Conservation (phyloP, 2,888 invertebrate species). For the Gari tellinella region DNA sequence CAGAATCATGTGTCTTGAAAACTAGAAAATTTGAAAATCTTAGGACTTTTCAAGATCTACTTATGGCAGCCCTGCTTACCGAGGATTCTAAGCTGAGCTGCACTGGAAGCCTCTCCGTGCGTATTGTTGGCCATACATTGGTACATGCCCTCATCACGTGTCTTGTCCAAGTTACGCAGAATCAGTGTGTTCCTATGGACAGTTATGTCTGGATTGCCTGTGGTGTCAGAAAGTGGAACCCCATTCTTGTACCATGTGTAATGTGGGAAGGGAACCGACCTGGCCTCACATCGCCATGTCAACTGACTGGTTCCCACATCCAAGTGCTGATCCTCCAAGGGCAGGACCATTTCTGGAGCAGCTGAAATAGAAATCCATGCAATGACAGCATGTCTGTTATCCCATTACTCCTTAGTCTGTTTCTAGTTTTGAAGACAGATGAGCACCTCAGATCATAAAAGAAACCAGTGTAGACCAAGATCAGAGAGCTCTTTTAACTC, state of each 20-base stretch:
- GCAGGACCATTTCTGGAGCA: conserved; percentile 78
- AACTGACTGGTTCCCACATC: conserved; percentile 73
- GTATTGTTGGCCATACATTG: conserved; percentile 94
- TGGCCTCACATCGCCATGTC: conserved; percentile 80
- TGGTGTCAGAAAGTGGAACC: conserved; percentile 18
- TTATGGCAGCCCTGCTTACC: no score
- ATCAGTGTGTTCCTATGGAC: conserved; percentile 64
- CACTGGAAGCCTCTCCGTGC: conserved; percentile 91
- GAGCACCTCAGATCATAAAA: no score
- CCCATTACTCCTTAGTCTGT: no score
- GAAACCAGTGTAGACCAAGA: no score
- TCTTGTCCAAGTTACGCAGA: conserved; percentile 55
- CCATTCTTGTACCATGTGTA: conserved; percentile 73
- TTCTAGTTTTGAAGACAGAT: no score
- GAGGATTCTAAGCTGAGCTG: conserved; percentile 94
- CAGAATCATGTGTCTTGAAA: no score
- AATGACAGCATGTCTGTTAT: no score
- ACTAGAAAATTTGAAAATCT: no score
- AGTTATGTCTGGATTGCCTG: conserved; percentile 34
- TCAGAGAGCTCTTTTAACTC: no score
- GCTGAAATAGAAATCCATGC: conserved; percentile 67
- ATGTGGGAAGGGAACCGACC: conserved; percentile 70
- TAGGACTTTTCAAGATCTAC: no score
- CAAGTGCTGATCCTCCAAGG: conserved; percentile 76
- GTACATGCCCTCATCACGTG: conserved; percentile 91